A percentile compares a stretch with the other conserved stretches of the same genome.
Evolutionary conservation across 2,888 invertebrate species (phyloP).

Genomic region (Bugula neritina): DNA sequence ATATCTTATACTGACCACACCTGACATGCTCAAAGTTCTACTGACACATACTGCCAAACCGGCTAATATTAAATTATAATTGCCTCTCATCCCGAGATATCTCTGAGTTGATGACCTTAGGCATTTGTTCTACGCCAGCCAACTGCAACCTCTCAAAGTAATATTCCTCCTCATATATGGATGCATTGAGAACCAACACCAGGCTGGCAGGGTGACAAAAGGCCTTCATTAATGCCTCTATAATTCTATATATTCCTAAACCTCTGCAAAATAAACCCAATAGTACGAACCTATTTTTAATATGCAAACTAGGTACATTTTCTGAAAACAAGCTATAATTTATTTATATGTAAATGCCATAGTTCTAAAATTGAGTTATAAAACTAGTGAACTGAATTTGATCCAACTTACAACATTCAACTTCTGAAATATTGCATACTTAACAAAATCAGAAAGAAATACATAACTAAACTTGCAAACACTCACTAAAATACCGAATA

Average conservation of each 20-base stretch:
- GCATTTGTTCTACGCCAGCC: constrained; percentile 57
- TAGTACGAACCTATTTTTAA: neutral
- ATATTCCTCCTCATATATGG: constrained; percentile 56
- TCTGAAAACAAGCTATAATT: neutral
- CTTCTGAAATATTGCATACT: too few species aligned
- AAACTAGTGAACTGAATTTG: too few species aligned
- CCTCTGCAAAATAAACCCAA: constrained; percentile 13
- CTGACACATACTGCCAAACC: too few species aligned
- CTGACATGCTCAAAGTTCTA: too few species aligned
- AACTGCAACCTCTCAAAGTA: constrained; percentile 66
- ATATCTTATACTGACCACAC: too few species aligned
- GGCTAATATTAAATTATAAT: too few species aligned
- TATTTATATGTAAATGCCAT: too few species aligned
- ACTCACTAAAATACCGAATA: too few species aligned
- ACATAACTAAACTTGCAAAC: too few species aligned
- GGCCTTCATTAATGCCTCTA: constrained; percentile 14
- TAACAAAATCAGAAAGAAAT: too few species aligned
- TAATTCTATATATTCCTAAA: constrained; percentile 11
- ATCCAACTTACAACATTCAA: too few species aligned
- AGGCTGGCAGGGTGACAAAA: constrained; percentile 26
- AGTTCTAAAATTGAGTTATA: too few species aligned
- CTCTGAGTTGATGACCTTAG: constrained; percentile 58
- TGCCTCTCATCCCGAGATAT: constrained; percentile 60
- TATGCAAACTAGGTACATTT: neutral
- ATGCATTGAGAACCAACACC: constrained; percentile 23